Percentiles rank a stretch among this genome's conserved stretches.
Conservation (phyloP, 30 jellyfish, hydroid and myxozoan species). For the Pseudorhiza aurosa region DNA sequence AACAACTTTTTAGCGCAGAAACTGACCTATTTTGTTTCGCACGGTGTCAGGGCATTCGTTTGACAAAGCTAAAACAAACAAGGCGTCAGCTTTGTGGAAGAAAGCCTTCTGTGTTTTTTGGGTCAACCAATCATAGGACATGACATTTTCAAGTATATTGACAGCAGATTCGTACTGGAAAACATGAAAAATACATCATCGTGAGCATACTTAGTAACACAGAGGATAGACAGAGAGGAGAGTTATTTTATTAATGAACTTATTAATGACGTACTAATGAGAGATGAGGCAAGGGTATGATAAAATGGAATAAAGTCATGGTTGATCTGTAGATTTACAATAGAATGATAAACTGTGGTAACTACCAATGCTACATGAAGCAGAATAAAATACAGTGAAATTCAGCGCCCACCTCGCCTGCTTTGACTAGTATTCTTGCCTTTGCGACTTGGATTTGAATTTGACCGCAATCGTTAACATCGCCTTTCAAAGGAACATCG, state of each 20-base stretch:
- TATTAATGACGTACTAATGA: no score
- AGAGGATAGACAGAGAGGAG: no score
- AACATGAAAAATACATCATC: neutral
- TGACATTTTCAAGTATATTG: constrained; percentile 4
- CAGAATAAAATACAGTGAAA: no score
- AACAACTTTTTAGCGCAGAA: no score
- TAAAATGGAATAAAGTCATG: no score
- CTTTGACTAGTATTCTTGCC: constrained; percentile 29
- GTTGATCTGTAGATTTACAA: no score
- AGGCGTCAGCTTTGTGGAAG: constrained; percentile 38
- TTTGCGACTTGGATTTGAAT: constrained; percentile 9
- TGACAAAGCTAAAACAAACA: constrained; percentile 24
- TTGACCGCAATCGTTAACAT: neutral
- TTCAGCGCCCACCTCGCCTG: constrained; percentile 28
- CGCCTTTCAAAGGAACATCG: neutral
- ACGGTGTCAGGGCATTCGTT: constrained; percentile 22
- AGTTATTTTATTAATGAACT: no score
- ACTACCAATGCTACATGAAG: no score
- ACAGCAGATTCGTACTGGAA: constrained; percentile 14
- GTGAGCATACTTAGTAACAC: no score
- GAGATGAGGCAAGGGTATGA: no score
- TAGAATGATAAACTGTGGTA: no score
- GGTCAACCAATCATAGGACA: neutral
- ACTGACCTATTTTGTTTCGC: no score
- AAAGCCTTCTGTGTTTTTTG: constrained; percentile 48